These are phyloP conservation scores for Zaprionus tsacasi DNA, from an alignment of 1,140 invertebrate species.

Conservation along the genomic window DNA sequence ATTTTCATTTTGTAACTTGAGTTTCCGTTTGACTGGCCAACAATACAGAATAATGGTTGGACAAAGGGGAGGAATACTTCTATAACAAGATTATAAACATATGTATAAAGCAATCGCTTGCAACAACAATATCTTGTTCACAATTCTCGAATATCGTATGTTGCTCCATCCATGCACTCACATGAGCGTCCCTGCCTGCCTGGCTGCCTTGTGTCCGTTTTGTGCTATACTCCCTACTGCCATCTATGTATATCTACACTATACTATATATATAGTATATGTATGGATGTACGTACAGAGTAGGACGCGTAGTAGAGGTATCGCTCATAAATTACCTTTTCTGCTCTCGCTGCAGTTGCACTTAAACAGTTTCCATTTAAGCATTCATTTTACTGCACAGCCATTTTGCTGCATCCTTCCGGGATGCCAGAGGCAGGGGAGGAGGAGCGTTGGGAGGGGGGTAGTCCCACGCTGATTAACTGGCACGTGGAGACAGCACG, in stretches of 20 bases:
- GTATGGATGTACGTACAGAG: background rate
- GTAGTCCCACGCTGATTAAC: constrained; percentile 1
- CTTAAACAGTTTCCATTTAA: constrained; percentile 18
- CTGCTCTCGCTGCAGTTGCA: constrained; percentile 8
- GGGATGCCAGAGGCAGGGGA: background rate
- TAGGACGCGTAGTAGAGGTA: background rate
- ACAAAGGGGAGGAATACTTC: background rate
- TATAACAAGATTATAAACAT: constrained; percentile 9
- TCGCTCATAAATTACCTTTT: constrained; percentile 10
- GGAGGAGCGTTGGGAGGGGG: background rate
- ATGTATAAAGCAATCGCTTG: background rate
- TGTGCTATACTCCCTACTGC: background rate
- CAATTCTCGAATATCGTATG: constrained; percentile 10
- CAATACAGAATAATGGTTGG: background rate
- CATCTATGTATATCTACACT: background rate
- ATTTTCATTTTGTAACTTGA: background rate
- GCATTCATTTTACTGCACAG: constrained; percentile 14
- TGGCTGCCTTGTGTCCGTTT: background rate
- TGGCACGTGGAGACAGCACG: constrained; percentile 5
- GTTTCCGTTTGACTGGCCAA: background rate
- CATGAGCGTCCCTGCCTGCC: background rate
- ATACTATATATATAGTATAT: background rate
- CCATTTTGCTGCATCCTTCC: constrained; percentile 7
- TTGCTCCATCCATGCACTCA: background rate
- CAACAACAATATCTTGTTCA: background rate